Conservation (phyloP, 2,888 invertebrate genomes). For the Drosophila monieri region DNA sequence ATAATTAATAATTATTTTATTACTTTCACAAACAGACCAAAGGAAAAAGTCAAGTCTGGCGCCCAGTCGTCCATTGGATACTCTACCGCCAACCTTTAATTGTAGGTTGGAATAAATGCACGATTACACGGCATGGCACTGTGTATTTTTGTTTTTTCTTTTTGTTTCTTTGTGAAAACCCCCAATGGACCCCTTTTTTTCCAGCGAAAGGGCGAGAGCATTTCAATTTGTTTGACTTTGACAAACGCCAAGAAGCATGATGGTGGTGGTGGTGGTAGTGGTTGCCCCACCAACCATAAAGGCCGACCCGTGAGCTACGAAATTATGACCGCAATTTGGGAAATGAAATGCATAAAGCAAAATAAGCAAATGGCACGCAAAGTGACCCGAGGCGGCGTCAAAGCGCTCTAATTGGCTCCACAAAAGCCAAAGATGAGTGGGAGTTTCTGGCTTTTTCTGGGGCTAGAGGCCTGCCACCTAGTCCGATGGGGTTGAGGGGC, state of each 20-base stretch:
- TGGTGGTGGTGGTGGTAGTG: too few species aligned
- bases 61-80: conserved; percentile 3
- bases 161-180: neutral
- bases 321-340: conserved; percentile 49
- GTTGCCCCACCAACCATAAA: conserved; percentile 6
- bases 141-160: too few species aligned
- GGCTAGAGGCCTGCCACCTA: too few species aligned
- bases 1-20: conserved; percentile 53
- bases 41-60: neutral
- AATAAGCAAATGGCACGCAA: conserved; percentile 51
- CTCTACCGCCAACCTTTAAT: neutral
- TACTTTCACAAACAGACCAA: conserved; percentile 29
- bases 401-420: conserved; percentile 42
- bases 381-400: conserved; percentile 42
- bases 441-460: neutral
- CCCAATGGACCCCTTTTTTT: conserved; percentile 4
- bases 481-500: neutral
- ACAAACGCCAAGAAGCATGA: conserved; percentile 1
- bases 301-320: conserved; percentile 37
- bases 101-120: neutral
- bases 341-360: conserved; percentile 47
- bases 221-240: conserved; percentile 8
- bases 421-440: conserved; percentile 7
- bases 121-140: neutral
- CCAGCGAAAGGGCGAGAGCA: neutral